Evolutionary conservation across 53 echinoderm and acorn worm species (phyloP).

Genomic region (Patiria pectinifera): DNA sequence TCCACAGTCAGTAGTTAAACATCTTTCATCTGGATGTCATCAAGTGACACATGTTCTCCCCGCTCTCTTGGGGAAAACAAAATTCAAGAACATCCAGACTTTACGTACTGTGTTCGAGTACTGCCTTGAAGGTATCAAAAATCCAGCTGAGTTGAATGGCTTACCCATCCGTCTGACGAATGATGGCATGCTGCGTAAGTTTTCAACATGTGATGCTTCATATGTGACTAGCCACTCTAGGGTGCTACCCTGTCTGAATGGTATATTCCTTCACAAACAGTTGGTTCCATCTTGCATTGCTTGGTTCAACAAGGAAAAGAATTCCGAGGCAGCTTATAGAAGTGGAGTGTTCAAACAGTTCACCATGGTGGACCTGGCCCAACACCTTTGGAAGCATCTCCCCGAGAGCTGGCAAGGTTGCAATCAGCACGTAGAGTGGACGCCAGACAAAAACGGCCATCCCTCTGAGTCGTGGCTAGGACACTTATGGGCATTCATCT

Average conservation of each 20-base stretch:
- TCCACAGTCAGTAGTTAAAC: slow-evolving; percentile 17
- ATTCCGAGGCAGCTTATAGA: not conserved
- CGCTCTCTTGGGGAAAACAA: slow-evolving; percentile 10
- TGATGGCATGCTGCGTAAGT: not conserved
- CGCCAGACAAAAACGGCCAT: slow-evolving; percentile 21
- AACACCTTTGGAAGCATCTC: slow-evolving; percentile 36
- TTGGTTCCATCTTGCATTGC: not conserved
- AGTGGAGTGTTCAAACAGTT: slow-evolving; percentile 53
- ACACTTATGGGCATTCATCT: too few species aligned
- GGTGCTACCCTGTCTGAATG: slow-evolving; percentile 7
- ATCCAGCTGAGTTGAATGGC: not conserved
- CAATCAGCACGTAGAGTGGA: slow-evolving; percentile 46
- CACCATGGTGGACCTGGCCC: slow-evolving; percentile 21
- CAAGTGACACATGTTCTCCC: not conserved
- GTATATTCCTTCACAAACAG: slow-evolving; percentile 36
- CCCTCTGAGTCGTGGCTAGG: too few species aligned
- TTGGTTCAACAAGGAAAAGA: not conserved
- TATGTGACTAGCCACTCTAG: slow-evolving; percentile 32
- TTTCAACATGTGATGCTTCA: not conserved
- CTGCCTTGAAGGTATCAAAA: not conserved
- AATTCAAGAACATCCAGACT: not conserved
- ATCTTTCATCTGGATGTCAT: slow-evolving; percentile 6
- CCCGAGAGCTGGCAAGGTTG: slow-evolving; percentile 34
- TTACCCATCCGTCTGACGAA: slow-evolving; percentile 55
- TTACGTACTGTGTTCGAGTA: slow-evolving; percentile 6